phyloP scores from a whole-genome alignment of 2,888 invertebrate species.

The Temnothorax unifasciatus region DNA sequence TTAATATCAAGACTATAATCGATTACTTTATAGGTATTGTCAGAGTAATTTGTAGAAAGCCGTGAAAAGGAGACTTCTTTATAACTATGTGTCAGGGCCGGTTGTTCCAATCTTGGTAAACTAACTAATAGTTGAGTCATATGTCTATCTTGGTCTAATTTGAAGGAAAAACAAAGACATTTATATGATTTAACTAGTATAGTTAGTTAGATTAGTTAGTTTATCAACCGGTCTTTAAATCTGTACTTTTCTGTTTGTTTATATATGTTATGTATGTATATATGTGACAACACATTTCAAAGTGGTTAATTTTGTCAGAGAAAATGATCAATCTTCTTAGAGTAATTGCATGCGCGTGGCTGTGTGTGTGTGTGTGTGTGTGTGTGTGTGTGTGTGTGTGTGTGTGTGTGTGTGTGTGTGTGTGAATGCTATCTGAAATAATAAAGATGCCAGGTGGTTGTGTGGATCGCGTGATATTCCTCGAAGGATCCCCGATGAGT shows the following conservation, averaged over 20 bases:
- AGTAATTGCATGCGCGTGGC: neutral
- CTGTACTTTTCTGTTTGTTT: neutral
- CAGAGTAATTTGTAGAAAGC: neutral
- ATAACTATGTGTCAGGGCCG: neutral
- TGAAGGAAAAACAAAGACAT: too few relatives aligned
- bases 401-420: neutral
- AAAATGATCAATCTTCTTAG: constrained; percentile 12
- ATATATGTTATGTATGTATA: neutral
- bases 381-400: neutral
- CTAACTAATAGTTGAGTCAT: too few relatives aligned
- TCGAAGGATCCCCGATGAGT: constrained; percentile 32
- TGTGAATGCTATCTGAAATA: constrained; percentile 15
- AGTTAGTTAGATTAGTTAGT: too few relatives aligned
- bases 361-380: neutral
- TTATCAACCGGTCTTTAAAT: neutral
- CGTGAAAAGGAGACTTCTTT: neutral
- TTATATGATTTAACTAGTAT: too few relatives aligned
- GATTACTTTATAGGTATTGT: neutral
- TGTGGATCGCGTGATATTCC: constrained; percentile 58
- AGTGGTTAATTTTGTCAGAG: neutral
- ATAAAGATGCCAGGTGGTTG: constrained; percentile 26
- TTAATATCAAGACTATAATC: neutral
- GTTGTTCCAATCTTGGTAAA: too few relatives aligned
- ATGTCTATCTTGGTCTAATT: too few relatives aligned
- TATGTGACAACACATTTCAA: neutral